Percentiles rank a stretch among this genome's conserved stretches.
Conservation (phyloP, 2,888 invertebrate species). For the Chymomyza caudatula region DNA sequence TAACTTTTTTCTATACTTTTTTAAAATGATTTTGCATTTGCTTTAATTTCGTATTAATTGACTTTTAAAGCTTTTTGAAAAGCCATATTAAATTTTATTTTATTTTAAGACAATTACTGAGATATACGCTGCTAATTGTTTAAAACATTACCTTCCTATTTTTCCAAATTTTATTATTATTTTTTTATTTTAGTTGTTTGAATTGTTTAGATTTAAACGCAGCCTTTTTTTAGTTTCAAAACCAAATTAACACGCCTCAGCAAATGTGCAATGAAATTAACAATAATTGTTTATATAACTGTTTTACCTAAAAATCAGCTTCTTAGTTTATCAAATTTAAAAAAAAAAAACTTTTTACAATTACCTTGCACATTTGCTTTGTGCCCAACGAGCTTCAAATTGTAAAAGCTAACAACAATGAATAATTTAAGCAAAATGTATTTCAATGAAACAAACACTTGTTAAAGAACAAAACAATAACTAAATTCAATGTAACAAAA, state of each 20-base stretch:
- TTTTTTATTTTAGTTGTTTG: background rate
- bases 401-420: constrained; percentile 15
- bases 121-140: background rate
- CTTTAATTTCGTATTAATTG: constrained; percentile 38
- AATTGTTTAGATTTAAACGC: background rate
- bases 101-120: background rate
- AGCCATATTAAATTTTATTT: constrained; percentile 55
- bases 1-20: background rate
- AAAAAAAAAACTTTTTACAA: constrained; percentile 14
- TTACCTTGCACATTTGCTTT: constrained; percentile 49
- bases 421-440: constrained; percentile 33
- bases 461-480: constrained; percentile 10
- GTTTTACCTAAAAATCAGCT: background rate
- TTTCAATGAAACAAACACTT: constrained; percentile 27
- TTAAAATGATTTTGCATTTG: constrained; percentile 20
- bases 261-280: constrained; percentile 42
- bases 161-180: background rate
- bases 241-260: constrained; percentile 1
- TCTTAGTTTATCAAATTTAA: background rate
- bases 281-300: background rate
- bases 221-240: constrained; percentile 22
- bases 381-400: constrained; percentile 12
- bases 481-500: constrained; percentile 19
- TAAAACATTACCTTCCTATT: background rate
- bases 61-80: constrained; percentile 69